These are phyloP conservation scores for Tribolium madens DNA, from an alignment of 1,140 invertebrate species.

Conservation along the genomic window DNA sequence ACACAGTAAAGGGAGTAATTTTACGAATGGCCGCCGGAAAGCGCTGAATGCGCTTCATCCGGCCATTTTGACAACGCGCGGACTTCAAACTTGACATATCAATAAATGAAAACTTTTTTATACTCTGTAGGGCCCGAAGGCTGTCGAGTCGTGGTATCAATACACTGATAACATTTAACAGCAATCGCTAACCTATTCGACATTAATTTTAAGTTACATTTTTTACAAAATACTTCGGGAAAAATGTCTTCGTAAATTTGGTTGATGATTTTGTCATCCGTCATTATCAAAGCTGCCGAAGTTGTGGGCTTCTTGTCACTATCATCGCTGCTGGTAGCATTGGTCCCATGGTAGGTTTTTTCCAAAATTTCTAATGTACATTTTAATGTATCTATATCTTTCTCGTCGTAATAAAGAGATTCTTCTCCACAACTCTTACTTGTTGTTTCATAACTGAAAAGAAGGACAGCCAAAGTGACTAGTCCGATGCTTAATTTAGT, in stretches of 20 bases:
- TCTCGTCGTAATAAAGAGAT: background rate
- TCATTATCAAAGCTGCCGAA: background rate
- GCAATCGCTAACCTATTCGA: background rate
- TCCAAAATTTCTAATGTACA: background rate
- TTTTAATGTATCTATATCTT: background rate
- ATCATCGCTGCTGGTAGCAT: background rate
- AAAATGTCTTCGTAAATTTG: background rate
- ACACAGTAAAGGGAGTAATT: constrained; percentile 57
- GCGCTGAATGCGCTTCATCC: background rate
- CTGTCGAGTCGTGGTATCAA: background rate
- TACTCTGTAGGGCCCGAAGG: background rate
- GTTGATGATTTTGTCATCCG: background rate
- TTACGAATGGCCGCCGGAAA: constrained; percentile 21
- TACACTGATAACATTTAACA: constrained; percentile 6
- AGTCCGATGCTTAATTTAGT: background rate
- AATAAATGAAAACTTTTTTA: constrained; percentile 13
- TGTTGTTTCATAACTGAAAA: background rate
- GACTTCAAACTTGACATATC: background rate
- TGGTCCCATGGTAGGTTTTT: background rate
- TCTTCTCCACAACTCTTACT: background rate
- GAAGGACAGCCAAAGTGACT: background rate
- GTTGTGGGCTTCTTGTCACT: background rate
- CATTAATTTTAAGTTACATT: background rate
- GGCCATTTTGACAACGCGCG: background rate
- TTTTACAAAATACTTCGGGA: constrained; percentile 6